Conservation (phyloP, 1,140 invertebrate genomes). For the Arctopsyche grandis region DNA sequence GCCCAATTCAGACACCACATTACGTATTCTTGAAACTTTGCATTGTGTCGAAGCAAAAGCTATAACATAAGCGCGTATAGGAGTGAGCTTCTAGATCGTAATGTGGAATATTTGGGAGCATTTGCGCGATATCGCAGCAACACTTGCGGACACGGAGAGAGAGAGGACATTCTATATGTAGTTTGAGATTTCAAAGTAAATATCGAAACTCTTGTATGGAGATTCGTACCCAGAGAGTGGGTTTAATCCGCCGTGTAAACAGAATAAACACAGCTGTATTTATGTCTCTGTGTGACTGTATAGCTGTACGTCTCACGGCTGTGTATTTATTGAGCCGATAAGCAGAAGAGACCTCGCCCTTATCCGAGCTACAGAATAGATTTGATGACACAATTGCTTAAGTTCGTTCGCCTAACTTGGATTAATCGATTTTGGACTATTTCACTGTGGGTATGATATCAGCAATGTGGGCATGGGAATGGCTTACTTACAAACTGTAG, state of each 20-base stretch:
- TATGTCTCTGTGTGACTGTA: neutral
- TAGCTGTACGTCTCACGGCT: neutral
- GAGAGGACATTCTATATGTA: neutral
- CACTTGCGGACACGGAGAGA: neutral
- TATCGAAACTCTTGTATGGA: conserved; percentile 10
- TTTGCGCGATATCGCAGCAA: neutral
- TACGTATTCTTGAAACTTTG: neutral
- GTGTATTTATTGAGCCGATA: conserved; percentile 39
- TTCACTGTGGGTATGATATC: no score
- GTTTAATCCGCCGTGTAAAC: conserved; percentile 22
- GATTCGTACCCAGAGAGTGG: neutral
- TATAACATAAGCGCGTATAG: no score
- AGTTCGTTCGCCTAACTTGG: neutral
- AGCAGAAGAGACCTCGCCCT: neutral
- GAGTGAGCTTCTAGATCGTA: no score
- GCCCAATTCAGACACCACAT: no score
- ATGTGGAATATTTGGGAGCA: neutral
- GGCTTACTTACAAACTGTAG: no score
- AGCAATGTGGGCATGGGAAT: no score
- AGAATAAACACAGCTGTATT: neutral
- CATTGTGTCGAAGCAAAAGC: neutral
- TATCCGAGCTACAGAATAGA: neutral
- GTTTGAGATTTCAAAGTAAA: conserved; percentile 25
- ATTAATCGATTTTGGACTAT: neutral
- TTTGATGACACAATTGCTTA: neutral